Evolutionary conservation across 2,888 invertebrate genomes (phyloP).

Genomic region (Parnassius mnemosyne): DNA sequence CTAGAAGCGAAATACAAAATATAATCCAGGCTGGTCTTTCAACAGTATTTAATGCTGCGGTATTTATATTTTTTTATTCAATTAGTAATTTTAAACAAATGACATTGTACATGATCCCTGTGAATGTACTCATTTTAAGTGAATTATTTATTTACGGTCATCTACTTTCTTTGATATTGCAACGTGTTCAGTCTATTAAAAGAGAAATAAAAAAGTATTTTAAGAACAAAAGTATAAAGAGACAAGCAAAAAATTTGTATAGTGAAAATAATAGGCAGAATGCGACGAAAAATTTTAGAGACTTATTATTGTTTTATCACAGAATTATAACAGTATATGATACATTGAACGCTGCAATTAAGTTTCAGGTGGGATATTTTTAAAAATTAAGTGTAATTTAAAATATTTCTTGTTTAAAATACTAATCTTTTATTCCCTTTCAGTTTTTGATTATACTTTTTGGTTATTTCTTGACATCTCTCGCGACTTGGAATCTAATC

Average conservation of each 20-base stretch:
- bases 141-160: conserved; percentile 13
- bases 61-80: not conserved
- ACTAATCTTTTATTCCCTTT: not conserved
- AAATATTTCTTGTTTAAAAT: not conserved
- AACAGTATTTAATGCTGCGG: not conserved
- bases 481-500: conserved; percentile 5
- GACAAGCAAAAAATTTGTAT: not conserved
- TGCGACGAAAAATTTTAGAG: conserved; percentile 1
- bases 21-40: not conserved
- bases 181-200: conserved; percentile 6
- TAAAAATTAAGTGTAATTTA: not conserved
- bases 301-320: conserved; percentile 6
- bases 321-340: conserved; percentile 4
- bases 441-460: not conserved
- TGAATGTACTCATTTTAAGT: not conserved
- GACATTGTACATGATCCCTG: not conserved
- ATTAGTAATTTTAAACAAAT: not conserved
- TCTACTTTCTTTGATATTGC: conserved; percentile 4
- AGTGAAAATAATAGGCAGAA: not conserved
- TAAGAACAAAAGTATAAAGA: not conserved
- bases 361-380: conserved; percentile 3
- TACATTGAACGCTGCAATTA: conserved; percentile 11
- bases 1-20: not conserved
- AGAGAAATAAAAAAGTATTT: not conserved
- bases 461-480: not conserved